Percentiles rank a stretch among this genome's conserved stretches.
Evolutionary conservation across 2,888 invertebrate genomes (phyloP).

Genomic region (Zelleria hepariella): DNA sequence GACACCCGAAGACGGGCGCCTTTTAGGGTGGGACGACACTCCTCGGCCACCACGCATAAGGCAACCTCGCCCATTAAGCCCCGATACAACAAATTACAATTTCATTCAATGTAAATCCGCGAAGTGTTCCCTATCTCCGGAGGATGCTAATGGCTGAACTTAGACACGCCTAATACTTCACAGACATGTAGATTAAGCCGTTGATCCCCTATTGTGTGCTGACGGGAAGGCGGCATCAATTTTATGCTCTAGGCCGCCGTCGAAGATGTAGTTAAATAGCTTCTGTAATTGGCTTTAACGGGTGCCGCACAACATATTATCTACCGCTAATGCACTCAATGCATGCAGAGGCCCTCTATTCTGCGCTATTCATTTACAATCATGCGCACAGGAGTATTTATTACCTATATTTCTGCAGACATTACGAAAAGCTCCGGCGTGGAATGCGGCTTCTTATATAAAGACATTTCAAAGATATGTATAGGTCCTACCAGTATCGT

Average conservation of each 20-base stretch:
- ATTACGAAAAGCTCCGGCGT: background rate
- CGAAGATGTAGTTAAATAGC: conserved; percentile 29
- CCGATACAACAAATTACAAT: conserved; percentile 57
- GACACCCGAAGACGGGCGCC: conserved; percentile 38
- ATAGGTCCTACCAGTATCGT: conserved; percentile 55
- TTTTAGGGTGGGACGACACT: conserved; percentile 33
- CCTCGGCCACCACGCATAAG: conserved; percentile 23
- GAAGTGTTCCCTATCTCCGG: conserved; percentile 30
- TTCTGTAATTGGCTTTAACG: conserved; percentile 30
- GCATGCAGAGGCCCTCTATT: conserved; percentile 2
- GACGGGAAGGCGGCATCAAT: conserved; percentile 32
- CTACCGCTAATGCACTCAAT: conserved; percentile 2
- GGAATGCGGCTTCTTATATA: background rate
- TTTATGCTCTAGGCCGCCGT: conserved; percentile 28
- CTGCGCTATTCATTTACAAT: background rate
- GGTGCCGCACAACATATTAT: conserved; percentile 10
- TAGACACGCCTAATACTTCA: conserved; percentile 55
- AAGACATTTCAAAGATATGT: conserved; percentile 25
- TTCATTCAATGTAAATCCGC: conserved; percentile 65
- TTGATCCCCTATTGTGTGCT: conserved; percentile 40
- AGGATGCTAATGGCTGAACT: conserved; percentile 49
- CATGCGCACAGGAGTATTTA: background rate
- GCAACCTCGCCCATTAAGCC: conserved; percentile 41
- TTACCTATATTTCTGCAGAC: background rate
- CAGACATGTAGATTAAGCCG: conserved; percentile 47